phyloP scores from a whole-genome alignment of 1,140 invertebrate species.

The Hypsibius dujardini region DNA sequence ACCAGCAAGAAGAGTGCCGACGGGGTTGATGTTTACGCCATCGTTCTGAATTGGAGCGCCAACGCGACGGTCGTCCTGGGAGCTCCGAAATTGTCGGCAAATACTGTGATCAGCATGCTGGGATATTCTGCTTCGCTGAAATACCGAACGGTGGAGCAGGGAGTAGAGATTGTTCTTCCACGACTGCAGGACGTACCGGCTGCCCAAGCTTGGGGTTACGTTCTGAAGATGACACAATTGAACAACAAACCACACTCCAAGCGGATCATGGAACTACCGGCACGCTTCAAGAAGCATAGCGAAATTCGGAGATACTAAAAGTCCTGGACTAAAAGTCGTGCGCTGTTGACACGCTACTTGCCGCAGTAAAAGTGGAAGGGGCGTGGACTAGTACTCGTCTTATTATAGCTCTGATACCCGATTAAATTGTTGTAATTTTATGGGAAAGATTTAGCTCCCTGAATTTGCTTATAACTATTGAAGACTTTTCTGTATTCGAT shows the following conservation, averaged over 20 bases:
- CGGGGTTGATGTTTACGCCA: conserved; percentile 41
- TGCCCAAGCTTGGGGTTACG: not conserved
- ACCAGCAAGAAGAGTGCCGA: conserved; percentile 35
- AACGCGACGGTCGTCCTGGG: conserved; percentile 37
- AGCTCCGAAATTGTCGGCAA: conserved; percentile 26
- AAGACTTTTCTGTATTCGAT: too few relatives aligned
- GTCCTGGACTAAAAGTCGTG: too few relatives aligned
- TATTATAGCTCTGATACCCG: too few relatives aligned
- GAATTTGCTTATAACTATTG: too few relatives aligned
- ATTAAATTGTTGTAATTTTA: too few relatives aligned
- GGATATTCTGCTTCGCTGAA: conserved; percentile 23
- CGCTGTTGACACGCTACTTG: too few relatives aligned
- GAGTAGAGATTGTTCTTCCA: not conserved
- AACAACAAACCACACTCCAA: not conserved
- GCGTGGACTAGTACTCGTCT: too few relatives aligned
- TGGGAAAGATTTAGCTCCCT: too few relatives aligned
- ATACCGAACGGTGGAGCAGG: not conserved
- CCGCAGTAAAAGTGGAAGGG: too few relatives aligned
- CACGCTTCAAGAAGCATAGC: not conserved
- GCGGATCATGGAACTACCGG: not conserved
- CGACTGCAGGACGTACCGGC: not conserved
- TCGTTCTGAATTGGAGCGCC: conserved; percentile 47
- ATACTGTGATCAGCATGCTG: conserved; percentile 28
- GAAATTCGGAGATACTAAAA: not conserved
- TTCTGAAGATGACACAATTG: not conserved